phyloP scores from a whole-genome alignment of 1,140 invertebrate species.

The Harpegnathos saltator region DNA sequence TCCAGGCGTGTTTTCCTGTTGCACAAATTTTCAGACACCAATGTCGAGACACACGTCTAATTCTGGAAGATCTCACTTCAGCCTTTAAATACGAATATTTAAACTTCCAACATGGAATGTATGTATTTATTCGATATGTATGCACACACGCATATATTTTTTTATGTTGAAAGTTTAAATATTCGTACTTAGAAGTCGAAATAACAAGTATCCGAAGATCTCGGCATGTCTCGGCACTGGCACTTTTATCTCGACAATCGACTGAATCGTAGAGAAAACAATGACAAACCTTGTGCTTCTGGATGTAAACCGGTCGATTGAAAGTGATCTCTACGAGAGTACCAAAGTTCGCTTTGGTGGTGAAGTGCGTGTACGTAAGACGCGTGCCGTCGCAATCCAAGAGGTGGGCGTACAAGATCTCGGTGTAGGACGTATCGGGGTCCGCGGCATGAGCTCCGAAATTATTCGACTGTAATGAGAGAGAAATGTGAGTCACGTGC shows the following conservation, averaged over 20 bases:
- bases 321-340: constrained; percentile 92
- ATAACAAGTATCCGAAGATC: no score
- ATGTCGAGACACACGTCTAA: no score
- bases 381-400: constrained; percentile 91
- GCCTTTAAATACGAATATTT: no score
- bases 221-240: no score
- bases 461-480: constrained; percentile 54
- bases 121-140: no score
- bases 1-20: background rate
- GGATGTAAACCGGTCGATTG: constrained; percentile 91
- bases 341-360: constrained; percentile 88
- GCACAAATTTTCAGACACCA: background rate
- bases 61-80: no score
- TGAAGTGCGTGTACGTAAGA: constrained; percentile 93
- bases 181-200: no score
- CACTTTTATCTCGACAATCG: no score
- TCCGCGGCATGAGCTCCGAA: background rate
- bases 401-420: constrained; percentile 92
- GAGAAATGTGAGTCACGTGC: background rate
- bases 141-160: no score
- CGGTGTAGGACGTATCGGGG: constrained; percentile 87
- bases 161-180: no score
- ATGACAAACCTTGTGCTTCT: constrained; percentile 89
- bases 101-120: no score
- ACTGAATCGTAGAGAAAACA: constrained; percentile 83